Percentiles rank a stretch among this genome's conserved stretches.
phyloP scores from a whole-genome alignment of 2,888 invertebrate genomes.

The Clunio marinus region DNA sequence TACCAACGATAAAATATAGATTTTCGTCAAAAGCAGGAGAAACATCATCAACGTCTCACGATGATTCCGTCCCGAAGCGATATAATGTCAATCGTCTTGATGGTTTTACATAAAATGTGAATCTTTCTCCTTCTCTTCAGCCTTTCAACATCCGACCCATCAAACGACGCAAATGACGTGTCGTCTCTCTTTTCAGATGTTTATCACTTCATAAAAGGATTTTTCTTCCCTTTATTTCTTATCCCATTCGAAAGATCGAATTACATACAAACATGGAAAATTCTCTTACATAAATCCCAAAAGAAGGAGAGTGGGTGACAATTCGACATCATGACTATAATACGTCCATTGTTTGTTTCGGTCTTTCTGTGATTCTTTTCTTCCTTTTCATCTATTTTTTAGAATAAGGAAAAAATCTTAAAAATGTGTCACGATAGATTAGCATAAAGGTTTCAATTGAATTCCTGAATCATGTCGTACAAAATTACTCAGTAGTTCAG shows the following conservation, averaged over 20 bases:
- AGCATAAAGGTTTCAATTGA: not conserved
- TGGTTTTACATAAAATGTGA: constrained; percentile 34
- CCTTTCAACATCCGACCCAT: not conserved
- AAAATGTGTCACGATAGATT: no score
- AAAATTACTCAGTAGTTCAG: not conserved
- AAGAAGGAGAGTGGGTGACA: constrained; percentile 28
- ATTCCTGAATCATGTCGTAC: not conserved
- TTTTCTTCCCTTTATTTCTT: constrained; percentile 6
- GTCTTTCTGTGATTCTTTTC: constrained; percentile 35
- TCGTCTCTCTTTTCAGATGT: constrained; percentile 33
- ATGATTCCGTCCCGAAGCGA: constrained; percentile 27
- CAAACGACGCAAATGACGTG: constrained; percentile 30
- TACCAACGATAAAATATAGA: constrained; percentile 33
- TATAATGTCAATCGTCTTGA: constrained; percentile 37
- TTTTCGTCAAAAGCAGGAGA: constrained; percentile 7
- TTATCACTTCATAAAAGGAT: constrained; percentile 36
- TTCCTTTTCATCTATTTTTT: no score
- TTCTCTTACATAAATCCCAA: not conserved
- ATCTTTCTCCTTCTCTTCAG: constrained; percentile 26
- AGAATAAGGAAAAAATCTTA: no score
- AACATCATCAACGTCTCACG: not conserved
- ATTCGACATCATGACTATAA: constrained; percentile 10
- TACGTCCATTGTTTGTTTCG: constrained; percentile 22
- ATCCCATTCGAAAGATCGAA: not conserved
- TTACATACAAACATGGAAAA: not conserved